These are phyloP conservation scores for Pseudoatta argentina DNA, from an alignment of 1,140 invertebrate genomes.

Conservation along the genomic window DNA sequence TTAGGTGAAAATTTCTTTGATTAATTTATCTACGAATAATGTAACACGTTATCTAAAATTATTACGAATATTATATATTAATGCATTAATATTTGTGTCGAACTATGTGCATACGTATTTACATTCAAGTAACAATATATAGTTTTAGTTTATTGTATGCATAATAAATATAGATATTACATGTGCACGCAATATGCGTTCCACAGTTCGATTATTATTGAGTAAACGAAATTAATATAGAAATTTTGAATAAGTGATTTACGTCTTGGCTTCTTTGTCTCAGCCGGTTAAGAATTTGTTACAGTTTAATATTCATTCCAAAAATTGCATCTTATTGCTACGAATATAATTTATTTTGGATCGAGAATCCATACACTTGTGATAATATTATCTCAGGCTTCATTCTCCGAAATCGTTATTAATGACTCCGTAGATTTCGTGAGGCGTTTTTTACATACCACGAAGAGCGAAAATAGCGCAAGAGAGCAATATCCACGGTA, in stretches of 20 bases:
- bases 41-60: not conserved
- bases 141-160: not conserved
- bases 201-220: not conserved
- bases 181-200: not conserved
- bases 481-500: slow-evolving; percentile 25
- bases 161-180: not conserved
- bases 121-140: not conserved
- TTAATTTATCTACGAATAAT: not conserved
- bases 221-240: not conserved
- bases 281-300: not conserved
- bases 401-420: slow-evolving; percentile 33
- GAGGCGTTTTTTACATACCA: slow-evolving; percentile 5
- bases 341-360: slow-evolving; percentile 27
- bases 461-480: slow-evolving; percentile 47
- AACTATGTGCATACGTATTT: not conserved
- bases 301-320: not conserved
- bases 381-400: slow-evolving; percentile 57
- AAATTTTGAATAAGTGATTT: not conserved
- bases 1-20: not conserved
- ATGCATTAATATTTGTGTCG: not conserved
- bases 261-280: not conserved
- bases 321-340: not conserved
- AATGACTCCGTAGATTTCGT: slow-evolving; percentile 36
- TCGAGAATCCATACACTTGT: slow-evolving; percentile 36
- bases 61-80: not conserved